Conservation (phyloP, 2,888 invertebrate species). For the Punctoribates punctum region DNA sequence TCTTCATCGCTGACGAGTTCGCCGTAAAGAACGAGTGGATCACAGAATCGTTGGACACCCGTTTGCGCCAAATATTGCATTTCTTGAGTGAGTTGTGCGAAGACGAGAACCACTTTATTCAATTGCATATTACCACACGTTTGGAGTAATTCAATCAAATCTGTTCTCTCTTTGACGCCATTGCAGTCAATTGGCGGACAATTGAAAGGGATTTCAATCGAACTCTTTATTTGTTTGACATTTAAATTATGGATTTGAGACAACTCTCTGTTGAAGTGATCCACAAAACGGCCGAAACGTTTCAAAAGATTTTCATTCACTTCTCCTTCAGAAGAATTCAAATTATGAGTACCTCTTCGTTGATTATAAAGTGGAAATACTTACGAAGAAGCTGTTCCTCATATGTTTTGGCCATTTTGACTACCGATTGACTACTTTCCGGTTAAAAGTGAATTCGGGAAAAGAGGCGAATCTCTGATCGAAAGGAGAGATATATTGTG, state of each 20-base stretch:
- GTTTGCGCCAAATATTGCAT: constrained; percentile 59
- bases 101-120: constrained; percentile 65
- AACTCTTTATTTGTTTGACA: constrained; percentile 23
- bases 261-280: constrained; percentile 16
- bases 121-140: constrained; percentile 45
- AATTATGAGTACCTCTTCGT: not conserved
- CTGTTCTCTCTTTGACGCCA: constrained; percentile 38
- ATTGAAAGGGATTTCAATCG: constrained; percentile 7
- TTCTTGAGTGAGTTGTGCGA: constrained; percentile 74
- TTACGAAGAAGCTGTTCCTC: constrained; percentile 21
- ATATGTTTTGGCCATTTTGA: constrained; percentile 16
- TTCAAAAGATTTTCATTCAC: constrained; percentile 28
- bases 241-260: constrained; percentile 26
- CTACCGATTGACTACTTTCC: not conserved
- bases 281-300: constrained; percentile 29
- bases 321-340: constrained; percentile 8
- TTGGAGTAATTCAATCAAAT: constrained; percentile 42
- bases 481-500: too few relatives aligned
- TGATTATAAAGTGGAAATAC: not conserved
- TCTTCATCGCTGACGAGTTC: constrained; percentile 31
- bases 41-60: constrained; percentile 36
- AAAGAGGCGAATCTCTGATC: not conserved
- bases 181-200: constrained; percentile 19
- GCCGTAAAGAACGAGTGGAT: constrained; percentile 41
- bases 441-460: not conserved